Conservation (phyloP, 2,888 invertebrate genomes). For the Gasteruption jaculator region DNA sequence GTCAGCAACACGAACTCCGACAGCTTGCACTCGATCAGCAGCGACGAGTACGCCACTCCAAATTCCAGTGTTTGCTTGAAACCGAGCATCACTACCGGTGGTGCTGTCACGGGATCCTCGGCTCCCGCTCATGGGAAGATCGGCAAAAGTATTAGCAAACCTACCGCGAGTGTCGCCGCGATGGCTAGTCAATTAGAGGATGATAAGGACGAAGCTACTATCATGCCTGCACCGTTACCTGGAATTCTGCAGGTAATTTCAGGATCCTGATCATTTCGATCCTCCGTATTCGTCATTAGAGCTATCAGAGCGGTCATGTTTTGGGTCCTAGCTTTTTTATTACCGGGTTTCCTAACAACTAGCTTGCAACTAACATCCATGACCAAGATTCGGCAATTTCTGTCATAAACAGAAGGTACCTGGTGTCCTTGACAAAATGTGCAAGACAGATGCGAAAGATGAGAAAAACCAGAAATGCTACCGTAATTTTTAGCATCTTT, state of each 20-base stretch:
- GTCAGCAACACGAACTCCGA: constrained; percentile 50
- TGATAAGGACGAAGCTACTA: constrained; percentile 39
- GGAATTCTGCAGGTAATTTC: constrained; percentile 63
- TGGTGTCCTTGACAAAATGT: not conserved
- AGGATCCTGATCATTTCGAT: no score
- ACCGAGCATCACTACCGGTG: constrained; percentile 10
- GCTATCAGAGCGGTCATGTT: constrained; percentile 3
- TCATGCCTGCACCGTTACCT: constrained; percentile 48
- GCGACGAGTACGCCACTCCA: constrained; percentile 37
- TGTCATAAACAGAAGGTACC: no score
- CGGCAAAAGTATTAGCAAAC: constrained; percentile 33
- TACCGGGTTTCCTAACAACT: no score
- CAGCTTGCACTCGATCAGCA: constrained; percentile 61
- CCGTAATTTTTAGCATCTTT: no score
- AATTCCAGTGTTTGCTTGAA: constrained; percentile 33
- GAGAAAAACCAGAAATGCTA: no score
- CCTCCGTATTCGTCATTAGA: not conserved
- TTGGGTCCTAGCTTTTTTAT: no score
- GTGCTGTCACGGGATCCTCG: constrained; percentile 2
- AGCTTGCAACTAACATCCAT: no score
- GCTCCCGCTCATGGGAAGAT: constrained; percentile 28
- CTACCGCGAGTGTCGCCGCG: constrained; percentile 47
- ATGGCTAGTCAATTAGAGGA: constrained; percentile 35
- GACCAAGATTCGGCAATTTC: no score
- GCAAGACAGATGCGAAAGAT: not conserved